phyloP scores from a whole-genome alignment of 2,113 vertebrate genomes.

The Gadus macrocephalus region DNA sequence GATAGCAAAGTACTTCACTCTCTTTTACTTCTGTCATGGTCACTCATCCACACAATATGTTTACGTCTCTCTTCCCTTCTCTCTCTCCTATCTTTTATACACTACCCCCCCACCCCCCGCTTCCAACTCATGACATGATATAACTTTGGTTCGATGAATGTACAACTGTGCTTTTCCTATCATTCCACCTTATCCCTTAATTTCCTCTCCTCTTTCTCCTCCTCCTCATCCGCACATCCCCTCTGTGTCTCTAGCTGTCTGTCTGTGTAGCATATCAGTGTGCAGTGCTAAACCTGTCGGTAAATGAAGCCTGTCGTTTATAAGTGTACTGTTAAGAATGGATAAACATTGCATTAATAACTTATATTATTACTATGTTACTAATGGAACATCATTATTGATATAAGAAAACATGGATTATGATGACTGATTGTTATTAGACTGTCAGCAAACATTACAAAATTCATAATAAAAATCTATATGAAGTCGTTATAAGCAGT shows the following conservation, averaged over 20 bases:
- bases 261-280: conserved; percentile 76
- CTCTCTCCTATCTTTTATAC: conserved; percentile 14
- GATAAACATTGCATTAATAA: conserved; percentile 73
- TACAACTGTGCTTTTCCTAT: conserved; percentile 62
- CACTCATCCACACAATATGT: conserved; percentile 26
- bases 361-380: conserved; percentile 73
- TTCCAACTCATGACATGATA: neutral
- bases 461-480: conserved; percentile 79
- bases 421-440: conserved; percentile 70
- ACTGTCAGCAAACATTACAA: conserved; percentile 69
- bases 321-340: conserved; percentile 75
- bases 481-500: conserved; percentile 58
- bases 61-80: conserved; percentile 24
- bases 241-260: conserved; percentile 72
- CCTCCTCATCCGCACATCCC: conserved; percentile 34
- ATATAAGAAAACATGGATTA: conserved; percentile 67
- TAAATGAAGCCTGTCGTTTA: conserved; percentile 78
- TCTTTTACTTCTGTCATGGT: conserved; percentile 40
- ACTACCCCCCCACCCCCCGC: conserved; percentile 28
- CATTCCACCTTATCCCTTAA: conserved; percentile 43
- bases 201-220: conserved; percentile 1
- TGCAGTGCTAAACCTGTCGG: conserved; percentile 78
- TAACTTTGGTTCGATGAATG: conserved; percentile 64
- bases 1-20: conserved; percentile 46
- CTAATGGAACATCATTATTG: conserved; percentile 69